These are phyloP conservation scores for Platycnemis pennipes DNA, from an alignment of 2,888 invertebrate species.

Conservation along the genomic window DNA sequence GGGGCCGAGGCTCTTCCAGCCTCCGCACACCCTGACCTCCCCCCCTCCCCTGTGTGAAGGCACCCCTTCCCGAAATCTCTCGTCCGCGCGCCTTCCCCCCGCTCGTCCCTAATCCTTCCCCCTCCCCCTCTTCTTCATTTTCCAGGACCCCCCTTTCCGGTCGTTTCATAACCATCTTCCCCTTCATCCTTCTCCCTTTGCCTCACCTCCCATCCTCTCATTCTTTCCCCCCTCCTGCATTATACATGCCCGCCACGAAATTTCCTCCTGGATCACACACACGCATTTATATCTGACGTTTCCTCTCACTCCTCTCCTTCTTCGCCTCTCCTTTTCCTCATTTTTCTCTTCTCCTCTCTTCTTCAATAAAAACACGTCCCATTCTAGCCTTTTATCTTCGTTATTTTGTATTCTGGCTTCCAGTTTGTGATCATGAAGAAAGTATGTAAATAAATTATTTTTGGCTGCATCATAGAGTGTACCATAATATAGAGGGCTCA, in stretches of 20 bases:
- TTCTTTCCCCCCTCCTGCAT: background rate
- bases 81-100: background rate
- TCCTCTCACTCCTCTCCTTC: background rate
- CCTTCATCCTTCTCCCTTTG: background rate
- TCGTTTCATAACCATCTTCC: background rate
- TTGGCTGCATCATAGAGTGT: background rate
- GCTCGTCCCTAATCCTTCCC: background rate
- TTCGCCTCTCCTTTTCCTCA: background rate
- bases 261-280: background rate
- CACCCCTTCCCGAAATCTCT: background rate
- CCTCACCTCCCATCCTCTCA: background rate
- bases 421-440: background rate
- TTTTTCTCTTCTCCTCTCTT: background rate
- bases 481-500: too few species aligned
- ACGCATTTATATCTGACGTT: background rate
- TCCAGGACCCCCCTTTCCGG: background rate
- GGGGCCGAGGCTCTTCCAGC: too few species aligned
- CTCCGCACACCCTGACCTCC: background rate
- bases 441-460: background rate
- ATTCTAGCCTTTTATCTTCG: background rate
- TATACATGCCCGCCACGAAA: background rate
- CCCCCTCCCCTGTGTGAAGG: too few species aligned
- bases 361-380: background rate
- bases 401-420: background rate
- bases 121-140: conserved; percentile 24